Evolutionary conservation across 2,888 invertebrate genomes (phyloP).

Genomic region (Barypeithes pellucidus): DNA sequence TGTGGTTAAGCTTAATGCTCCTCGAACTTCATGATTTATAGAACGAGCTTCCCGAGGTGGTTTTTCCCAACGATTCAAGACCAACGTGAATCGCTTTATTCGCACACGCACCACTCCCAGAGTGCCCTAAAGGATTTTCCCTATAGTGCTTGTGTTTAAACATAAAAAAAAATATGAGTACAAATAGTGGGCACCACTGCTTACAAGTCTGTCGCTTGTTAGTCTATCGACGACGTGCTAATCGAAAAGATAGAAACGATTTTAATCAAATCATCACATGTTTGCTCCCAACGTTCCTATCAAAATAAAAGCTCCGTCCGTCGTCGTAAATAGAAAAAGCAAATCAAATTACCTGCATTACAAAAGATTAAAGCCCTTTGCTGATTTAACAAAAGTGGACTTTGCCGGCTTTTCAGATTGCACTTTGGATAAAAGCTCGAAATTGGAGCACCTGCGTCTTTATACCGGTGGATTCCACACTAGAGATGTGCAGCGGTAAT

Average conservation of each 20-base stretch:
- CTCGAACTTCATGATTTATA: too few species aligned
- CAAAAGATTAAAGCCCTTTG: conserved; percentile 65
- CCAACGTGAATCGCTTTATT: too few species aligned
- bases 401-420: conserved; percentile 61
- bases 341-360: conserved; percentile 60
- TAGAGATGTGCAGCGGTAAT: neutral
- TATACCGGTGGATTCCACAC: neutral
- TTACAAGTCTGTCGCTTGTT: too few species aligned
- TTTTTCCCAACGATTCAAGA: too few species aligned
- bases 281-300: conserved; percentile 31
- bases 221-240: conserved; percentile 1
- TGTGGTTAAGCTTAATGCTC: too few species aligned
- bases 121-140: too few species aligned
- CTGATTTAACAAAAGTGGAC: conserved; percentile 66
- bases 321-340: conserved; percentile 43
- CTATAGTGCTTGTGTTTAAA: too few species aligned
- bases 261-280: conserved; percentile 45
- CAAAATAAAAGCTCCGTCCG: conserved; percentile 32
- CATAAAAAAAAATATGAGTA: too few species aligned
- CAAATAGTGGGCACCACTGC: too few species aligned
- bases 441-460: conserved; percentile 63
- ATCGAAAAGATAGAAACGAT: conserved; percentile 37
- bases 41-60: too few species aligned
- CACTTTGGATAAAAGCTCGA: conserved; percentile 66
- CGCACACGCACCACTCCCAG: too few species aligned